Percentiles rank a stretch among this genome's conserved stretches.
These are phyloP conservation scores for Petrophora chlorosata DNA, from an alignment of 2,888 invertebrate species.

Conservation along the genomic window DNA sequence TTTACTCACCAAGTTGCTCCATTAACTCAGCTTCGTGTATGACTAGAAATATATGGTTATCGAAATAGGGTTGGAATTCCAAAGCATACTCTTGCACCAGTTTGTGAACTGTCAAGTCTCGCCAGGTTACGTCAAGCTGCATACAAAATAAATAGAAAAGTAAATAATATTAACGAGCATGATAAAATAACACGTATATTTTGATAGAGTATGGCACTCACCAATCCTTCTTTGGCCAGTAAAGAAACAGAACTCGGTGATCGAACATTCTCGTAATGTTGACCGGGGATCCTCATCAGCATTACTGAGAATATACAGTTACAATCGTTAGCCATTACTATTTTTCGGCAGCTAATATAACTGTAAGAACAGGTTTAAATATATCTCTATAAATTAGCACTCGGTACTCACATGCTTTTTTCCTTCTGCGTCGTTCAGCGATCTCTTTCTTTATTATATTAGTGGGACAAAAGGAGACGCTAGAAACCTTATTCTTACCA, in stretches of 20 bases:
- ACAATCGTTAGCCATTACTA: neutral
- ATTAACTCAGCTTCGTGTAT: conserved; percentile 90
- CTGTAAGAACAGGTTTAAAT: no score
- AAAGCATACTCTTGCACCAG: conserved; percentile 87
- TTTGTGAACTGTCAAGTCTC: conserved; percentile 87
- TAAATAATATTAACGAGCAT: neutral
- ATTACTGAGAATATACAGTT: conserved; percentile 62
- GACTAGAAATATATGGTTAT: conserved; percentile 85
- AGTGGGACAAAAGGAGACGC: conserved; percentile 54
- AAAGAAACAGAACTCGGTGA: conserved; percentile 75
- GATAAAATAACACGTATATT: no score
- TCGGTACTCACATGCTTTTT: conserved; percentile 70
- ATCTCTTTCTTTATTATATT: conserved; percentile 74
- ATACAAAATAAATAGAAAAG: conserved; percentile 10
- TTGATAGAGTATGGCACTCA: no score
- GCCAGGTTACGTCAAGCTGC: conserved; percentile 86
- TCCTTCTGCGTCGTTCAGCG: conserved; percentile 67
- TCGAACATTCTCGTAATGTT: conserved; percentile 75
- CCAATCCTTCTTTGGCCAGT: conserved; percentile 76
- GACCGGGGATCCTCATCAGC: conserved; percentile 78
- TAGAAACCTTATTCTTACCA: conserved; percentile 60
- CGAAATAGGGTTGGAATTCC: conserved; percentile 87
- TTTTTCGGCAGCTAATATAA: no score
- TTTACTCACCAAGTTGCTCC: conserved; percentile 85
- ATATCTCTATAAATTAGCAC: neutral